phyloP scores from a whole-genome alignment of 2,113 vertebrate genomes.

The Rana temporaria region DNA sequence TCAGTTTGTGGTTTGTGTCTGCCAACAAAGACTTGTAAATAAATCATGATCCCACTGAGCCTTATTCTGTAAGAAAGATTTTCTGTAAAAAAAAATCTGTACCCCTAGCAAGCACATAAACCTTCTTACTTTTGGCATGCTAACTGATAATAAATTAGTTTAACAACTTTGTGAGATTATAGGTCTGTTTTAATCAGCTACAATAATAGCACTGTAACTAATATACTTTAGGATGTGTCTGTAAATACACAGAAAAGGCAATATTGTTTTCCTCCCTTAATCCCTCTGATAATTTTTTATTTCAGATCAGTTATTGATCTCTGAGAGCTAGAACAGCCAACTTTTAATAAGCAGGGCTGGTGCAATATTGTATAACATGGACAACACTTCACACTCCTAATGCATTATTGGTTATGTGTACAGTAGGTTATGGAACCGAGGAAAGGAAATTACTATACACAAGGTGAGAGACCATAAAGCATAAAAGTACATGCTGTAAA shows the following conservation, averaged over 20 bases:
- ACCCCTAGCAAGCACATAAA: not conserved
- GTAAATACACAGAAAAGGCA: not conserved
- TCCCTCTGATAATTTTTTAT: not conserved
- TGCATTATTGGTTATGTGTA: too few species aligned
- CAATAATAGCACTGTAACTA: not conserved
- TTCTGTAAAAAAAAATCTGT: not conserved
- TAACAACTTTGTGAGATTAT: not conserved
- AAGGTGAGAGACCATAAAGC: too few species aligned
- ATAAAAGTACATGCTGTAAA: too few species aligned
- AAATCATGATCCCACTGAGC: slow-evolving; percentile 28
- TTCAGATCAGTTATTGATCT: not conserved
- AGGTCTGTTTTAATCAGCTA: not conserved
- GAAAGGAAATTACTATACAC: too few species aligned
- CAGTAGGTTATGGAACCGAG: too few species aligned
- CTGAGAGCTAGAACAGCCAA: not conserved
- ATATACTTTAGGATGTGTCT: not conserved
- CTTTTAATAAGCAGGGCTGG: too few species aligned
- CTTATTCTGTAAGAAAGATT: not conserved
- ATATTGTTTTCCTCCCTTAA: not conserved
- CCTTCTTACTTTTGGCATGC: not conserved
- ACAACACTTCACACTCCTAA: too few species aligned
- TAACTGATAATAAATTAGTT: not conserved
- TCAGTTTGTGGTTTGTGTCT: slow-evolving; percentile 34
- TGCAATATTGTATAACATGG: too few species aligned
- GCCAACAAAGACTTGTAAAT: slow-evolving; percentile 38